Base-by-base conservation (phyloP, 2,888 invertebrate species). In the Aporophyla lueneburgensis region DNA sequence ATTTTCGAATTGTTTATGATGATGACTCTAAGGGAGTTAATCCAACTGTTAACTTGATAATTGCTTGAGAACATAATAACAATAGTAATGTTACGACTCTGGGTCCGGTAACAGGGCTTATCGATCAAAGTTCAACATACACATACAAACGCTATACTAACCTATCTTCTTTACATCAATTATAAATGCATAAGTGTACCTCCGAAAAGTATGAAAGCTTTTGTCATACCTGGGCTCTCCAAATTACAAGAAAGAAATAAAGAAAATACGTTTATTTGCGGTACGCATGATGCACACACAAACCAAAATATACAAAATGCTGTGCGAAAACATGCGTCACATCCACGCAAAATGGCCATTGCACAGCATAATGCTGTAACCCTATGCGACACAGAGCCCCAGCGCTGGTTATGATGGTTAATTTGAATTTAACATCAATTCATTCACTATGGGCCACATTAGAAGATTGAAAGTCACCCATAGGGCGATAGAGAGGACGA, bases 21-120 rank as follows among this genome's bases (percentile, higher is more conserved):
- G 21, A 21, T 10, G 33, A 33, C 33, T 66, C 9, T 40, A 9
- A 46, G 12, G 43, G 16, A 66, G 9, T 53, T 40, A 67, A 58
- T 53, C n/a, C 10, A 51, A 40, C 12, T 66, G 74, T 43, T 58
- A n/a, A 46, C 0, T 33, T 53, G 33, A 53, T 74, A 69, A 74
- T 71, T 54, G 24, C 69, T 51, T 65, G 68, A 74, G 81, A 69
- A 74, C 66, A 74, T 74, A 43, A 69, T 65, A 54, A 66, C 56
- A 67, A 80, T 80, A 4, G 49, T 58, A 24, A 10, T 49, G 33
- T 43, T 63, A 27, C 43, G 43, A 40, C 7, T 58, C 33, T 68
- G 74, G 43, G 63, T 75, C 19, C 5, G 24, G 33, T 56, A 54
- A 40, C 4, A n/a, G 51, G 40, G 65, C 63, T 27, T 69, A 61